Evolutionary conservation across 2,113 vertebrate species (phyloP).

Genomic region (Leptodactylus fuscus): DNA sequence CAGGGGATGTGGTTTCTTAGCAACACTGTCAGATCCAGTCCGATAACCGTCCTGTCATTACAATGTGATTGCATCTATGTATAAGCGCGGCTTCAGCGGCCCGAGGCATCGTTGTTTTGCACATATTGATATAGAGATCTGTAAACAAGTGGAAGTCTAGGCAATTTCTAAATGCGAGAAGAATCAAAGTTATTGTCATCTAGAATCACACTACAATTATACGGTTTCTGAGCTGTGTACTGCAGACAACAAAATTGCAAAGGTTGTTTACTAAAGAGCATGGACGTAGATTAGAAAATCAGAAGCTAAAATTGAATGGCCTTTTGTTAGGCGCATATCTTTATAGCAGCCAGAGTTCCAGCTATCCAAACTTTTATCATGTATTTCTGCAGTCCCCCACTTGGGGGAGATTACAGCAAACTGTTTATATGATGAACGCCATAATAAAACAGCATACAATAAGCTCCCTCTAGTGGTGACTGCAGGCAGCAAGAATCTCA

Average conservation of each 20-base stretch:
- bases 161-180: neutral
- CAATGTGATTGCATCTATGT: conserved; percentile 60
- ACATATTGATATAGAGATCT: conserved; percentile 56
- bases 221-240: neutral
- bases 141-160: conserved; percentile 33
- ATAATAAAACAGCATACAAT: no score
- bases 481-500: no score
- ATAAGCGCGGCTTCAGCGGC: conserved; percentile 67
- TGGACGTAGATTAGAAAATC: neutral
- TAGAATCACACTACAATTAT: neutral
- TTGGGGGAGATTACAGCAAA: no score
- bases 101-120: conserved; percentile 12
- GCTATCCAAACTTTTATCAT: no score
- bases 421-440: no score
- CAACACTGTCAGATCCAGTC: conserved; percentile 69
- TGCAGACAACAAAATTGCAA: neutral
- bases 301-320: neutral
- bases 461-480: no score
- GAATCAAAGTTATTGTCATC: neutral
- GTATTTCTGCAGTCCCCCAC: no score
- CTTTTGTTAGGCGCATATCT: no score
- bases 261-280: neutral
- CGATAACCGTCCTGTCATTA: conserved; percentile 68
- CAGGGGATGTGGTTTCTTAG: conserved; percentile 67
- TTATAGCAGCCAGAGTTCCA: no score